Conservation (phyloP, 2,888 invertebrate species). For the Mantis religiosa region DNA sequence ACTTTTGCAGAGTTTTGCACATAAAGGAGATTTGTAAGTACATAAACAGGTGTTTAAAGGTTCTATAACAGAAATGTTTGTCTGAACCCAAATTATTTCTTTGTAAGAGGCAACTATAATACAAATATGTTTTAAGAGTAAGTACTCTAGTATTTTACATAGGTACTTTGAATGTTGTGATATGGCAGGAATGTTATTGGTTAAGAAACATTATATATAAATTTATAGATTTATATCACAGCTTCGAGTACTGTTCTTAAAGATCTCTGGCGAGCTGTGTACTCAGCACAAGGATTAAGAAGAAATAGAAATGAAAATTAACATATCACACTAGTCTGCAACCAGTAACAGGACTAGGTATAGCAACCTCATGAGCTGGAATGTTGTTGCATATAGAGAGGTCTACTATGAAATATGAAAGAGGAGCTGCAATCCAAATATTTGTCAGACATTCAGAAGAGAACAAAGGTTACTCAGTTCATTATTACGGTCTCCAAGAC, state of each 20-base stretch:
- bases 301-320: neutral
- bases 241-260: neutral
- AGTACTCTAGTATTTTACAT: too few relatives aligned
- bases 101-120: too few relatives aligned
- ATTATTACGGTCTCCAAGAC: neutral
- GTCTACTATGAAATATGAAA: neutral
- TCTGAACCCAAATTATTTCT: too few relatives aligned
- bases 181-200: neutral
- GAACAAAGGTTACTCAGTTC: neutral
- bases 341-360: neutral
- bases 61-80: too few relatives aligned
- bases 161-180: neutral
- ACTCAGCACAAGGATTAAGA: neutral
- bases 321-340: neutral
- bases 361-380: neutral
- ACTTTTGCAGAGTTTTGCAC: too few relatives aligned
- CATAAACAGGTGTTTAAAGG: too few relatives aligned
- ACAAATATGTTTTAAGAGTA: too few relatives aligned
- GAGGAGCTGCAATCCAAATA: neutral
- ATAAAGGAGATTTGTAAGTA: too few relatives aligned
- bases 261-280: neutral
- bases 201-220: neutral
- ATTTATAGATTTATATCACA: neutral
- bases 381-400: neutral
- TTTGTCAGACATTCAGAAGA: neutral